Base-by-base conservation (phyloP, 2,797 vertebrate genomes). In the Triplophysa bombifrons region DNA sequence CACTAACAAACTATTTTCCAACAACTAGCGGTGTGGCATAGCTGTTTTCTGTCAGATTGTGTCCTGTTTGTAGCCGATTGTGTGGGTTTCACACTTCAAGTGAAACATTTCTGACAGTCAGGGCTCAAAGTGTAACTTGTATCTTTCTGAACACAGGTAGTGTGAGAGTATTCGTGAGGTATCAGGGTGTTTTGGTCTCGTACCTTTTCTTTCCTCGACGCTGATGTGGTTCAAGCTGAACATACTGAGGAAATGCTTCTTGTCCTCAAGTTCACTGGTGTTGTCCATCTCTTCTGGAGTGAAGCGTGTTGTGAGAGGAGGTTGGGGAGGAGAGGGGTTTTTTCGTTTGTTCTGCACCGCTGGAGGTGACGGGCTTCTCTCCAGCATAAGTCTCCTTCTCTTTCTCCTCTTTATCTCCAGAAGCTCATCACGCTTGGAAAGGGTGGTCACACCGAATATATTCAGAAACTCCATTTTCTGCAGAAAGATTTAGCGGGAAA, bases 401-500 rank as follows among this genome's bases (percentile, higher is more conserved):
- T 98, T 99, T 85, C 95, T 92, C 82, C 95, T 92, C 90, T 98
- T 99, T 91, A 97, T 95, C 74, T 93, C 94, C 85, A 99, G 91
- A 85, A 98, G 82, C 58, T 96, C 94, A 66, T 98, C 95, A 55
- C 95, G 94, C 86, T 93, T 94, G 58, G 94, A 92, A 83, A 94
- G 93, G 1, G 97, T 99, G 83, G 96, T 96, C 91, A 99, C 92
- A 71, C 95, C 94, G 66, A 98, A 96, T 85, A 93, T 91, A 87
- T 93, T 92, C 88, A 99, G 90, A 90, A 98, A 98, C 86, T 96
- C 96, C 91, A 98, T 86, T 92, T 99, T 99, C 98, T 99, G 55
- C 65, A 95, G 82, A 87, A 90, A 50, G 91, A 97, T 82, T 51
- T 94, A 95, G 76, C 89, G 94, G 0, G 94, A 78, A 92, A 95